phyloP scores from a whole-genome alignment of 2,888 invertebrate genomes.

The Sthenelais limicola region DNA sequence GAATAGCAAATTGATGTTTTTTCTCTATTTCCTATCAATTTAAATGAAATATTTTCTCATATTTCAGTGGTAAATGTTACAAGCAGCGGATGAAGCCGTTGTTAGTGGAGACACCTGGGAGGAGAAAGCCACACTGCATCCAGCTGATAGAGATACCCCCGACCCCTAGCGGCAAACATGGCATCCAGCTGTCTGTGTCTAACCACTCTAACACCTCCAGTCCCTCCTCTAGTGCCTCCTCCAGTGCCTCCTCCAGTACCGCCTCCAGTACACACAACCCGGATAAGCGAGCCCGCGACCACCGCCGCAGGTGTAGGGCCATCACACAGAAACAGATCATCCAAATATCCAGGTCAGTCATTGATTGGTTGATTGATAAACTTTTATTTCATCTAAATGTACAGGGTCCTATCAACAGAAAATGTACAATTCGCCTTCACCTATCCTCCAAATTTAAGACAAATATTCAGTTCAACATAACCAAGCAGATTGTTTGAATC shows the following conservation, averaged over 20 bases:
- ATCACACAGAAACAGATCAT: slow-evolving; percentile 28
- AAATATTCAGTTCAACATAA: too few relatives aligned
- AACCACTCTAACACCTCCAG: not conserved
- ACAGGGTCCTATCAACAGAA: too few relatives aligned
- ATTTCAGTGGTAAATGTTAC: slow-evolving; percentile 82
- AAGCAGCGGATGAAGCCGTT: slow-evolving; percentile 80
- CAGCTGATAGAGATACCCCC: slow-evolving; percentile 87
- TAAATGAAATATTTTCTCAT: not conserved
- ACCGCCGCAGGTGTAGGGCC: not conserved
- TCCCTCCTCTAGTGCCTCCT: not conserved
- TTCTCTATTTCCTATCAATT: not conserved
- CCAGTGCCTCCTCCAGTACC: not conserved
- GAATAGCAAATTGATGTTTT: too few relatives aligned
- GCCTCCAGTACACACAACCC: slow-evolving; percentile 1
- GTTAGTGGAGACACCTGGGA: slow-evolving; percentile 72
- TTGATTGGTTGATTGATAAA: too few relatives aligned
- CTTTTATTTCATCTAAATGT: too few relatives aligned
- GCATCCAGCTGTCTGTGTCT: slow-evolving; percentile 77
- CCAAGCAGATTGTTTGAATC: too few relatives aligned
- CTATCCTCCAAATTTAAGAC: too few relatives aligned
- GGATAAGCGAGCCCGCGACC: slow-evolving; percentile 5
- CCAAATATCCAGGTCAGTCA: slow-evolving; percentile 39
- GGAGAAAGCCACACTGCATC: slow-evolving; percentile 82
- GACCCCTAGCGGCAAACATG: slow-evolving; percentile 73
- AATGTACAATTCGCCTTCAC: too few relatives aligned